A percentile compares a stretch with the other conserved stretches of the same genome.
Evolutionary conservation across 2,888 invertebrate genomes (phyloP).

Genomic region (Creontiades dilutus): DNA sequence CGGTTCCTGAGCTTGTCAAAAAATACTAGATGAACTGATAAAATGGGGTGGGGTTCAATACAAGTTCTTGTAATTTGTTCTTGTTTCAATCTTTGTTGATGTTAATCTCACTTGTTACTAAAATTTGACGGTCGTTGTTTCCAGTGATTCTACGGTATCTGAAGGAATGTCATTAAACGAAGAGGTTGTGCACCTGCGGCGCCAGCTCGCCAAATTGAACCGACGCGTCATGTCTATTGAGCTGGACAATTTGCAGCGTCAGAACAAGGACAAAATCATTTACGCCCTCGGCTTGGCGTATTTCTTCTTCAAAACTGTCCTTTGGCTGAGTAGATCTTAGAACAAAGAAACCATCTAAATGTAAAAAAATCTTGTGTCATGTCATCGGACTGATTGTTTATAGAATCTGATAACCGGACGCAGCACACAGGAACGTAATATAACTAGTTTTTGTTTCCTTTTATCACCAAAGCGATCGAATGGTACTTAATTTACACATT

Average conservation of each 20-base stretch:
- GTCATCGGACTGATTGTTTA: neutral
- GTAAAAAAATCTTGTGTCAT: slow-evolving; percentile 26
- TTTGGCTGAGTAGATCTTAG: slow-evolving; percentile 83
- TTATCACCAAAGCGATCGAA: neutral
- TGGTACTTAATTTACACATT: neutral
- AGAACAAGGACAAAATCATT: slow-evolving; percentile 91
- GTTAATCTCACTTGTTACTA: neutral
- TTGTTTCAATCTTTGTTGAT: too few species aligned
- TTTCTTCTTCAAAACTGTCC: slow-evolving; percentile 90
- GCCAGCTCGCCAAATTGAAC: slow-evolving; percentile 92
- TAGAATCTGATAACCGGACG: neutral
- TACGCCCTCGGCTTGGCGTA: slow-evolving; percentile 92
- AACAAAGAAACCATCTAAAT: slow-evolving; percentile 1
- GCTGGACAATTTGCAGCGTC: slow-evolving; percentile 89
- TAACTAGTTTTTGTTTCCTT: neutral
- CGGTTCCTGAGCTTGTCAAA: too few species aligned
- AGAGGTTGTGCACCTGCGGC: slow-evolving; percentile 89
- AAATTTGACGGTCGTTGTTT: neutral
- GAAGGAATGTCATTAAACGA: slow-evolving; percentile 84
- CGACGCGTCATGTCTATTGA: slow-evolving; percentile 92
- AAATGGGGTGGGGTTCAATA: too few species aligned
- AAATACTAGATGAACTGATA: too few species aligned
- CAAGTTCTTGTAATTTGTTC: too few species aligned
- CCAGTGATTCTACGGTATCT: slow-evolving; percentile 44
- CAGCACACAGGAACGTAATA: neutral